phyloP scores from a whole-genome alignment of 2,797 vertebrate species.

The Arrhamphus sclerolepis region DNA sequence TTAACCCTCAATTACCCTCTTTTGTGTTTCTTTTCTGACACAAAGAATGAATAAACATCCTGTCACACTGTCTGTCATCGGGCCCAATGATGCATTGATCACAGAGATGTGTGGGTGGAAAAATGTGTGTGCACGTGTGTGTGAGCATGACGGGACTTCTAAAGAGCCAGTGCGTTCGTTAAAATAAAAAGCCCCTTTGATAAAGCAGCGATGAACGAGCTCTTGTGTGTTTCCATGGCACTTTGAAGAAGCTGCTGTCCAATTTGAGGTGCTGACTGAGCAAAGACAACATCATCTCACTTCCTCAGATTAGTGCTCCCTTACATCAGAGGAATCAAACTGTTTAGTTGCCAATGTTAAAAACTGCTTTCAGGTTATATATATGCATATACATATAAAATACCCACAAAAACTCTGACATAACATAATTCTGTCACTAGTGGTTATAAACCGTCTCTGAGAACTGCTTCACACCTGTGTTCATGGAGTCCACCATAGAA shows the following conservation, averaged over 20 bases:
- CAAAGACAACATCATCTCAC: conserved; percentile 13
- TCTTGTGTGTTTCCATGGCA: conserved; percentile 50
- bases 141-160: conserved; percentile 32
- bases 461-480: too few relatives aligned
- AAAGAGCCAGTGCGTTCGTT: conserved; percentile 30
- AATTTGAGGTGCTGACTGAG: conserved; percentile 30
- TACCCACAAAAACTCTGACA: too few relatives aligned
- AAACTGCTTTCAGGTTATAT: too few relatives aligned
- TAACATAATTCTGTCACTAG: too few relatives aligned
- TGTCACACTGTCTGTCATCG: conserved; percentile 60
- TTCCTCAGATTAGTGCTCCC: not conserved
- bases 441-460: too few relatives aligned
- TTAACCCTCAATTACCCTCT: conserved; percentile 68
- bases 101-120: conserved; percentile 54
- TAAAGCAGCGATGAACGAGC: conserved; percentile 38
- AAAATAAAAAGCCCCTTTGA: conserved; percentile 58
- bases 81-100: conserved; percentile 53
- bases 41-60: conserved; percentile 62
- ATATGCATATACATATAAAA: too few relatives aligned
- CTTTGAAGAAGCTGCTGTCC: conserved; percentile 22
- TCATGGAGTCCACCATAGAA: too few relatives aligned
- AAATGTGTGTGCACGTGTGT: conserved; percentile 2
- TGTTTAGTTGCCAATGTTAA: not conserved
- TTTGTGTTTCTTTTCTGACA: conserved; percentile 64
- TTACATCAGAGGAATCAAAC: not conserved